Evolutionary conservation across 64 coral and sea anemone species (phyloP).

Genomic region (Pocillopora verrucosa): DNA sequence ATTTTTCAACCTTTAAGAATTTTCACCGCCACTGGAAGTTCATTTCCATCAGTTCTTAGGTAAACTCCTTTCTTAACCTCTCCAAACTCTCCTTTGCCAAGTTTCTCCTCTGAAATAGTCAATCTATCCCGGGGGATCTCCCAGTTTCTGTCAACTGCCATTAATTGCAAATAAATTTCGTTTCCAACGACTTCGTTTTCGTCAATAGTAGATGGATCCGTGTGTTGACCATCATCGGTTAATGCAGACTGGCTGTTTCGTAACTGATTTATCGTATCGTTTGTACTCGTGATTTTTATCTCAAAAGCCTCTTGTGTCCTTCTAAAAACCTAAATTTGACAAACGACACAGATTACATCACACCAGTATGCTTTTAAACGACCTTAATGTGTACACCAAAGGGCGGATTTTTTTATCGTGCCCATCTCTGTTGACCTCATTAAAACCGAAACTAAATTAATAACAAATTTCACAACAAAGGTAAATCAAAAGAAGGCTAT

Average conservation of each 20-base stretch:
- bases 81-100: constrained; percentile 76
- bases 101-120: constrained; percentile 29
- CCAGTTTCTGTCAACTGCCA: constrained; percentile 76
- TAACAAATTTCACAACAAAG: too few species aligned
- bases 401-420: too few species aligned
- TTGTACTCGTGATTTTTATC: not conserved
- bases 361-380: too few species aligned
- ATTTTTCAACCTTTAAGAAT: constrained; percentile 61
- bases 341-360: not conserved
- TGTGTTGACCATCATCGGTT: not conserved
- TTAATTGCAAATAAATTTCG: constrained; percentile 43
- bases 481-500: too few species aligned
- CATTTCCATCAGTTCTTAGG: constrained; percentile 47
- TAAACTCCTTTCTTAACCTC: constrained; percentile 68
- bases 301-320: not conserved
- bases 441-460: not conserved
- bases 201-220: not conserved
- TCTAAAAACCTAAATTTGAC: not conserved
- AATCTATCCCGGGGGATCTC: constrained; percentile 62
- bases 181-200: constrained; percentile 20
- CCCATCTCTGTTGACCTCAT: too few species aligned
- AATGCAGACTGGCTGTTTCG: not conserved
- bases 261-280: not conserved
- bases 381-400: too few species aligned
- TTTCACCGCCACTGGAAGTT: constrained; percentile 82